Evolutionary conservation across 92 coral and sea anemone genomes (phyloP).

Genomic region (Meandrina meandrites): DNA sequence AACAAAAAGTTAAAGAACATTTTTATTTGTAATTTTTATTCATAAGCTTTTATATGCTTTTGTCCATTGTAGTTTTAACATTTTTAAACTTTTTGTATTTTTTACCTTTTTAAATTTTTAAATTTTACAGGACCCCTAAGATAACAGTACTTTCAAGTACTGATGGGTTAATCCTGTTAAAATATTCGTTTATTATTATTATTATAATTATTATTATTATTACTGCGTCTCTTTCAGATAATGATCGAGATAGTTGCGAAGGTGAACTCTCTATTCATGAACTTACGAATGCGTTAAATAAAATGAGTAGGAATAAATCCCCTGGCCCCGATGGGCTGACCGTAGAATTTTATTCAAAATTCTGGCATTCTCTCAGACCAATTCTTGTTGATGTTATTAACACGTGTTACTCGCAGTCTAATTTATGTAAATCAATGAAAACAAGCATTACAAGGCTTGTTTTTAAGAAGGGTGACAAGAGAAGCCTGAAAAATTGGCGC

Average conservation of each 20-base stretch:
- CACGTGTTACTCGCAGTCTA: neutral
- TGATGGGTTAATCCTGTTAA: too few relatives aligned
- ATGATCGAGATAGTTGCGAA: neutral
- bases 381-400: neutral
- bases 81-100: too few relatives aligned
- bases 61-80: too few relatives aligned
- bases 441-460: neutral
- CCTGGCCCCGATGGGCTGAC: slow-evolving; percentile 15
- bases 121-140: too few relatives aligned
- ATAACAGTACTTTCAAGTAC: too few relatives aligned
- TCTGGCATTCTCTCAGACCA: neutral
- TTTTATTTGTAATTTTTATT: too few relatives aligned
- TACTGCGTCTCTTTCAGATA: neutral
- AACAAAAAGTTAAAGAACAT: too few relatives aligned
- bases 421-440: neutral
- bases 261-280: neutral
- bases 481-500: slow-evolving; percentile 21
- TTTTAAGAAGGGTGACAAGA: neutral
- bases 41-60: too few relatives aligned
- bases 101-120: too few relatives aligned
- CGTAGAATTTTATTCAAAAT: neutral
- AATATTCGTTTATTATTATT: too few relatives aligned
- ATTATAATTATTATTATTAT: too few relatives aligned
- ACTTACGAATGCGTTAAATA: neutral
- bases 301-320: neutral